Percentiles rank a stretch among this genome's conserved stretches.
Conservation (phyloP, 2,888 invertebrate genomes). For the Agrochola litura region DNA sequence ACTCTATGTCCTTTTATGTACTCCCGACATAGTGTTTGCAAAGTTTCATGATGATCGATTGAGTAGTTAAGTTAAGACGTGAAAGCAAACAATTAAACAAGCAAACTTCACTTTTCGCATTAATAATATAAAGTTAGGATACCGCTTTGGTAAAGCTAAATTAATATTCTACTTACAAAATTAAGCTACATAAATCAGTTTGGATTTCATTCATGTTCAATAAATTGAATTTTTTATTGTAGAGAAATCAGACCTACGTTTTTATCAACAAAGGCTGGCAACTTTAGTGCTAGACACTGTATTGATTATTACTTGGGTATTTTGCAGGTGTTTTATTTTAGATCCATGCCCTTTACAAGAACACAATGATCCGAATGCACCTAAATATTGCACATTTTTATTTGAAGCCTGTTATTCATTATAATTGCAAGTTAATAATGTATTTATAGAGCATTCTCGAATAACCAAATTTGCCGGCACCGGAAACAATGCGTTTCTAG, state of each 20-base stretch:
- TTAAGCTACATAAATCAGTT: no score
- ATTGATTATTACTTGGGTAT: conserved; percentile 51
- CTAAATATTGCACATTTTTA: conserved; percentile 5
- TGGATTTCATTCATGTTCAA: background rate
- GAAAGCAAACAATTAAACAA: no score
- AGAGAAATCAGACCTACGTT: conserved; percentile 5
- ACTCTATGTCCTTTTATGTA: no score
- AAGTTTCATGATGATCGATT: no score
- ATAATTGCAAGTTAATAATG: background rate
- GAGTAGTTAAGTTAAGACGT: no score
- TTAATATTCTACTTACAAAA: background rate
- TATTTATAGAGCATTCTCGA: conserved; percentile 36
- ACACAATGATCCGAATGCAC: conserved; percentile 6
- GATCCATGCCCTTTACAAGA: conserved; percentile 36
- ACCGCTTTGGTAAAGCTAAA: background rate
- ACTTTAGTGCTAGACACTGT: conserved; percentile 39
- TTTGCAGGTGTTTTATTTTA: conserved; percentile 54
- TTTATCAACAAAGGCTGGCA: conserved; percentile 40
- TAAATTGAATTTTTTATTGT: background rate
- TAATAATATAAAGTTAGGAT: background rate
- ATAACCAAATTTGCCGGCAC: conserved; percentile 49
- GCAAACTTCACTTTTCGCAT: no score
- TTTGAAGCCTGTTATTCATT: background rate
- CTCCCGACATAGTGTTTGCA: no score
- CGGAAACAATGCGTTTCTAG: conserved; percentile 48